These are phyloP conservation scores for Eremobia ochroleuca DNA, from an alignment of 2,888 invertebrate species.

Conservation along the genomic window DNA sequence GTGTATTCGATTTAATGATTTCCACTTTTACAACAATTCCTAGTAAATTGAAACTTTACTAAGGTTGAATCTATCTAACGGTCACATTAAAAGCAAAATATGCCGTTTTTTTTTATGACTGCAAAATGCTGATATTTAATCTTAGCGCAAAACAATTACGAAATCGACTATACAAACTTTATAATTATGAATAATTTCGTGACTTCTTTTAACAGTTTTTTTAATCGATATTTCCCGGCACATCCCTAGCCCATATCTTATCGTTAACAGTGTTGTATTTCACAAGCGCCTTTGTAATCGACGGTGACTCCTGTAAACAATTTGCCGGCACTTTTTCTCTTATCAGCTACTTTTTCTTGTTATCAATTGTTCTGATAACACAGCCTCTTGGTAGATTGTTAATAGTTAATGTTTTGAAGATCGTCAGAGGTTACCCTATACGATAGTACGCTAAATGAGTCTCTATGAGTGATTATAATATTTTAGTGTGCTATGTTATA, in stretches of 20 bases:
- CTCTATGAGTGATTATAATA: background rate
- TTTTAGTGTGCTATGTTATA: background rate
- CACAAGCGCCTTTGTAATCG: conserved; percentile 71
- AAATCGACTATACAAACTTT: background rate
- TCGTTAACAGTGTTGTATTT: conserved; percentile 69
- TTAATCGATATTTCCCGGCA: conserved; percentile 24
- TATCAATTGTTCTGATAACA: conserved; percentile 56
- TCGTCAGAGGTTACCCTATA: background rate
- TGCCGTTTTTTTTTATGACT: background rate
- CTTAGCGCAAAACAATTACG: background rate
- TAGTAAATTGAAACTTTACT: background rate
- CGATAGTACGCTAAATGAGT: background rate
- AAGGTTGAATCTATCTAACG: background rate
- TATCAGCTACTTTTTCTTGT: conserved; percentile 66
- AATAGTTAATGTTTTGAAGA: conserved; percentile 1
- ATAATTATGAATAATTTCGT: background rate
- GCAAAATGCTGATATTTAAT: background rate
- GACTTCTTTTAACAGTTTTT: background rate
- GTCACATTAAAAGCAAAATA: background rate
- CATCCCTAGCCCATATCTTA: conserved; percentile 62
- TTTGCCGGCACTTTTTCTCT: conserved; percentile 66
- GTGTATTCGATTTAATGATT: background rate
- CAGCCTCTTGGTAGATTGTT: conserved; percentile 55
- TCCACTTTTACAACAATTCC: background rate
- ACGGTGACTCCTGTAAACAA: conserved; percentile 72